These are phyloP conservation scores for Diorhabda carinulata DNA, from an alignment of 1,140 invertebrate species.

Conservation along the genomic window DNA sequence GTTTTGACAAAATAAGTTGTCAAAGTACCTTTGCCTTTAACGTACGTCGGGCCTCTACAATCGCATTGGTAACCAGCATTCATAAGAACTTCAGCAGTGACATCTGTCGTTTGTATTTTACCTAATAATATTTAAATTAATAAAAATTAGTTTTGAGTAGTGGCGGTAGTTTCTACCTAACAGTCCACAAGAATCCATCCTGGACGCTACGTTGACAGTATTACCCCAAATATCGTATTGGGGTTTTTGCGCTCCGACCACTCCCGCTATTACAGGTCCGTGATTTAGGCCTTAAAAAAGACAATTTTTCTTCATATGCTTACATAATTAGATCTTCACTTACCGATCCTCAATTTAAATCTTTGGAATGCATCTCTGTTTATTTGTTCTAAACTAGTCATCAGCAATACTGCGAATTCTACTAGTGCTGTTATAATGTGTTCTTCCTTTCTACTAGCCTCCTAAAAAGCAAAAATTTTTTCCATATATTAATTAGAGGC, in stretches of 20 bases:
- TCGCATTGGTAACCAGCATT: slow-evolving; percentile 78
- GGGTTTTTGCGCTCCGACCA: slow-evolving; percentile 94
- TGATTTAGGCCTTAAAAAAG: slow-evolving; percentile 76
- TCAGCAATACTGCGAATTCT: slow-evolving; percentile 90
- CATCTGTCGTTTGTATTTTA: slow-evolving; percentile 78
- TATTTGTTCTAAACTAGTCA: slow-evolving; percentile 88
- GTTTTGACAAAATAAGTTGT: slow-evolving; percentile 90
- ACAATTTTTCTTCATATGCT: background rate
- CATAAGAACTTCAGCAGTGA: slow-evolving; percentile 83
- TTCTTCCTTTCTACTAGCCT: slow-evolving; percentile 71
- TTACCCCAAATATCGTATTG: slow-evolving; percentile 99
- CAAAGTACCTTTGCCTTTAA: slow-evolving; percentile 92
- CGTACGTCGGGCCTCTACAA: slow-evolving; percentile 82
- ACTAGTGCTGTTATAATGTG: slow-evolving; percentile 86
- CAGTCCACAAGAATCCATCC: slow-evolving; percentile 94
- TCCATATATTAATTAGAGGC: too few relatives aligned
- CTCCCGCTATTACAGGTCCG: slow-evolving; percentile 89
- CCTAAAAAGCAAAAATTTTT: slow-evolving; percentile 49
- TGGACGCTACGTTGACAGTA: slow-evolving; percentile 91
- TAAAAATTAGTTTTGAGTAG: background rate
- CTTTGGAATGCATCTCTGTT: slow-evolving; percentile 96
- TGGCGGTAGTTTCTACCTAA: slow-evolving; percentile 49
- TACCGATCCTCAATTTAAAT: slow-evolving; percentile 88
- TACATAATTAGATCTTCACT: slow-evolving; percentile 27
- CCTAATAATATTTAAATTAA: slow-evolving; percentile 56